These are phyloP conservation scores for Seriola quinqueradiata DNA, from an alignment of 2,113 vertebrate species.

Conservation along the genomic window DNA sequence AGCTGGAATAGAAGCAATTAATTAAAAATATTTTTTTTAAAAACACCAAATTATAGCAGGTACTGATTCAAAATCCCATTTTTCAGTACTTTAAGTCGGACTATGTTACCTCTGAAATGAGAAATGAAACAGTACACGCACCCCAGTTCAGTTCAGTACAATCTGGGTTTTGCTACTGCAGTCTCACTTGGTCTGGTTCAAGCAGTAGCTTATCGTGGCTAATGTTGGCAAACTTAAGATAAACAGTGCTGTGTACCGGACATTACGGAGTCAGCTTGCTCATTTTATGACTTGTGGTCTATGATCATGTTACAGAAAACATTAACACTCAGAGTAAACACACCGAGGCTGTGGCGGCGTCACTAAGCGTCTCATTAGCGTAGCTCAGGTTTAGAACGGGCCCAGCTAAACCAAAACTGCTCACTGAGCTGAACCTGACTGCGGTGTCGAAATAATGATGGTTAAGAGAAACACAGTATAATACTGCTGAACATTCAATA, in stretches of 20 bases:
- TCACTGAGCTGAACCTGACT: neutral
- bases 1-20: neutral
- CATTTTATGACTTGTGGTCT: neutral
- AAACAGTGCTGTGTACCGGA: neutral
- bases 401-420: neutral
- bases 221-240: neutral
- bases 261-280: neutral
- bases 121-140: neutral
- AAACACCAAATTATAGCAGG: neutral
- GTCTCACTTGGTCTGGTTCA: neutral
- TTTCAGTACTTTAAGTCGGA: slow-evolving; percentile 17
- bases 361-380: neutral
- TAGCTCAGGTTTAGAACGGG: neutral
- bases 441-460: neutral
- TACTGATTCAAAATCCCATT: neutral
- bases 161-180: neutral
- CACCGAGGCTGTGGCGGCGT: neutral
- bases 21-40: neutral
- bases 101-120: slow-evolving; percentile 7
- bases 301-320: neutral
- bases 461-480: neutral
- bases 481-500: neutral
- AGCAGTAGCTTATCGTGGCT: neutral
- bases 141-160: neutral
- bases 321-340: neutral